Percentiles rank a stretch among this genome's conserved stretches.
Conservation (phyloP, 2,888 invertebrate genomes). For the Rotaria macrura region DNA sequence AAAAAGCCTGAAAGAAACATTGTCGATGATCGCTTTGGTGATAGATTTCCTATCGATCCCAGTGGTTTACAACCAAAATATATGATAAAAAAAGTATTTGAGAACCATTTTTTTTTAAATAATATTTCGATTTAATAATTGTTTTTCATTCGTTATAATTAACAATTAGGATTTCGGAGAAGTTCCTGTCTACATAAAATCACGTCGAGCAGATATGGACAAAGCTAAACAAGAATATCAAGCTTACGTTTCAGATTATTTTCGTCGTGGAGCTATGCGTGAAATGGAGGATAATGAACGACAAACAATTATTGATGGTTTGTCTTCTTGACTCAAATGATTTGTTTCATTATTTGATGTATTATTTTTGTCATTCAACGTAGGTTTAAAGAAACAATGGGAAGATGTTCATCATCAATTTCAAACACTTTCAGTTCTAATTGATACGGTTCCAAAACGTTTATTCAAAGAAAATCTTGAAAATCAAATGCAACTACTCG, state of each 20-base stretch:
- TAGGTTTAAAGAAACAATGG: constrained; percentile 61
- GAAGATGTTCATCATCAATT: constrained; percentile 67
- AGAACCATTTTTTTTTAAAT: too few relatives aligned
- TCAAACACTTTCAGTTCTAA: constrained; percentile 70
- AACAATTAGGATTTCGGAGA: constrained; percentile 57
- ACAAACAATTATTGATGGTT: constrained; percentile 41
- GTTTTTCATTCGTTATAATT: too few relatives aligned
- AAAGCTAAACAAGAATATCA: constrained; percentile 48
- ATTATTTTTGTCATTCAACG: background rate
- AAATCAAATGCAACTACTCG: constrained; percentile 64
- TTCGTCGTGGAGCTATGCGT: constrained; percentile 45
- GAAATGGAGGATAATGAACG: constrained; percentile 42
- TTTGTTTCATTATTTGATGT: background rate
- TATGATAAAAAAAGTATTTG: constrained; percentile 46
- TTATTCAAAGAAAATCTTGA: constrained; percentile 69
- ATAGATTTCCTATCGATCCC: constrained; percentile 44
- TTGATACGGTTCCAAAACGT: constrained; percentile 74
- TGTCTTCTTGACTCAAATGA: background rate
- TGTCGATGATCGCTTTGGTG: constrained; percentile 47
- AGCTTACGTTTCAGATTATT: constrained; percentile 45
- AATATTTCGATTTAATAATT: too few relatives aligned
- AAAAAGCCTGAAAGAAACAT: constrained; percentile 44
- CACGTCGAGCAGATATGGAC: constrained; percentile 48
- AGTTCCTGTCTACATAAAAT: constrained; percentile 60
- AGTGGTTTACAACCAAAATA: constrained; percentile 48